Percentiles rank a stretch among this genome's conserved stretches.
Evolutionary conservation across 2,888 invertebrate species (phyloP).

Genomic region (Drymonia ruficornis): DNA sequence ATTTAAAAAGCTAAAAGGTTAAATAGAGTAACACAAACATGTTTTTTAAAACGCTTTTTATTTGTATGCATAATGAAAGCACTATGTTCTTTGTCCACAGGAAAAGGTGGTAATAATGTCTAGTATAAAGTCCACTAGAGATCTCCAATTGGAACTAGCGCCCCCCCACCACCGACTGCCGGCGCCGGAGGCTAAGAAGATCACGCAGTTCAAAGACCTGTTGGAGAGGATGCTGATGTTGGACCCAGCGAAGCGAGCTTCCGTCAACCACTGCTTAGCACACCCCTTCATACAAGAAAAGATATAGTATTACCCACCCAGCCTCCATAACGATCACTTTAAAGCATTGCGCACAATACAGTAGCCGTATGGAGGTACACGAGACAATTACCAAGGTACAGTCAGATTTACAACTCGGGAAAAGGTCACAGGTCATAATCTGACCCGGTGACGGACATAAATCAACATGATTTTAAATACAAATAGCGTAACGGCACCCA

Average conservation of each 20-base stretch:
- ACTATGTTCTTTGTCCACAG: constrained; percentile 78
- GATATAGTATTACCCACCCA: constrained; percentile 79
- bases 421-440: no score
- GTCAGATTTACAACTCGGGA: no score
- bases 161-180: constrained; percentile 94
- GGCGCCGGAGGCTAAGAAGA: constrained; percentile 95
- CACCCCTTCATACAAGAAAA: constrained; percentile 99
- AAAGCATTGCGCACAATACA: background rate
- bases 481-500: no score
- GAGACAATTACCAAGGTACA: no score
- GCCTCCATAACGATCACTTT: background rate
- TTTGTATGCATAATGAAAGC: no score
- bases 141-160: constrained; percentile 94
- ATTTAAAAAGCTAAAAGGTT: no score
- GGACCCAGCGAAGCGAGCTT: constrained; percentile 96
- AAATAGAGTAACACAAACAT: no score
- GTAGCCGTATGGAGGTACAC: background rate
- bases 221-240: constrained; percentile 96
- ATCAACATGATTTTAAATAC: no score
- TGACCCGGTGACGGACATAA: no score
- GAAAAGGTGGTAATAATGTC: constrained; percentile 98
- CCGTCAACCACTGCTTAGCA: constrained; percentile 96
- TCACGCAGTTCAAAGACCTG: constrained; percentile 95
- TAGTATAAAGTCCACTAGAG: constrained; percentile 93
- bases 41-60: no score